Evolutionary conservation across 1,140 invertebrate genomes (phyloP), one percentile per base, ranked within the genome.

Genomic region (Rhopalosiphum padi): DNA sequence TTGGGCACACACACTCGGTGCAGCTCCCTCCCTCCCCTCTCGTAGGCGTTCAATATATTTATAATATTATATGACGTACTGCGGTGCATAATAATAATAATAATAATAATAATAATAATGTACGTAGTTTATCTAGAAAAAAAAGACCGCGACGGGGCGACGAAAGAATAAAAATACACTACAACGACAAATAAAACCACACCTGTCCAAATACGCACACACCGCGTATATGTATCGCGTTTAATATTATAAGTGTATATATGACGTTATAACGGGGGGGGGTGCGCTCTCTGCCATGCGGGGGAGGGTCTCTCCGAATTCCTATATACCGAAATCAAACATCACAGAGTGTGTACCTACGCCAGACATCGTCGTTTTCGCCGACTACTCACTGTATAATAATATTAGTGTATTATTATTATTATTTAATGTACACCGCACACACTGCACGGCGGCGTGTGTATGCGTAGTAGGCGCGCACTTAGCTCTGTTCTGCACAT

Each of bases 191-290:
- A 87, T n/a, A 87, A 7, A 87, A 48, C 85, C 85, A n/a, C 85
- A 87, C 85, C 85, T 87, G 85, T 87, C 85, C 85, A 87, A 87
- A 87, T 87, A 87, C 30, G 41, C 85, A 30, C 43, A 3, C 21
- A 22, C 37, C n/a, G 23, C 4, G 23, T n/a, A n/a, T 60, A 60
- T 9, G 30, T 48, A 18, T 48, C 15, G 48, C 15, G 48, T 51
- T 51, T n/a, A 68, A 77, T 77, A 77, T n/a, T n/a, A 5, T 77
- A 77, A 77, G 60, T 77, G 0, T 77, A 68, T 30, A 68, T n/a
- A 68, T 41, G 41, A 41, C 30, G 11, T 18, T 18, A 6, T 60
- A 60, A 53, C 4, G 8, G 60, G n/a, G 15, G 30, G 60, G 30
- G 7, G 53, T 60, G 18, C 60, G 60, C 18, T n/a, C 4, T n/a